phyloP scores from a whole-genome alignment of 2,888 invertebrate genomes.

The Lithophane semibrunnea region DNA sequence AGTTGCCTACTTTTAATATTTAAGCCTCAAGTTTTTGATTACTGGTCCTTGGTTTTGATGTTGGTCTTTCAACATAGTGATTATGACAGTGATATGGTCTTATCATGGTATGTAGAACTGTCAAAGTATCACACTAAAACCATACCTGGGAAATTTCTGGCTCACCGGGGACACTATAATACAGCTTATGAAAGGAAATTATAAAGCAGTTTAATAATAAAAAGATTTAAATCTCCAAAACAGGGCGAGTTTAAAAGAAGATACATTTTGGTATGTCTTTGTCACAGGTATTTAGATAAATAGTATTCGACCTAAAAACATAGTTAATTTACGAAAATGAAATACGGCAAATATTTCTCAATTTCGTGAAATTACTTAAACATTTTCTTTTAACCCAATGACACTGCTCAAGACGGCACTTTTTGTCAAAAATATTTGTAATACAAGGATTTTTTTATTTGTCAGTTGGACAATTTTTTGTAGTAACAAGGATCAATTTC shows the following conservation, averaged over 20 bases:
- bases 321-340: neutral
- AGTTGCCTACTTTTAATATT: neutral
- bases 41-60: neutral
- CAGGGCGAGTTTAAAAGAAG: neutral
- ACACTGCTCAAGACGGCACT: neutral
- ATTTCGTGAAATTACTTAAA: neutral
- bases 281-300: slow-evolving; percentile 1
- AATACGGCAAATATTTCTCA: neutral
- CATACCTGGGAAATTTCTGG: slow-evolving; percentile 86
- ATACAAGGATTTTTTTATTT: neutral
- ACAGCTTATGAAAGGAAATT: slow-evolving; percentile 81
- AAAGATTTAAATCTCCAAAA: slow-evolving; percentile 21
- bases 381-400: neutral
- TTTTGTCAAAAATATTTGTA: neutral
- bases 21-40: neutral
- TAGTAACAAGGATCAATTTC: no score
- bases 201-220: slow-evolving; percentile 47
- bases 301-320: neutral
- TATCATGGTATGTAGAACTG: slow-evolving; percentile 48
- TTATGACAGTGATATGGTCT: slow-evolving; percentile 47
- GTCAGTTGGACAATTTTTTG: no score
- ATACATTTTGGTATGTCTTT: neutral
- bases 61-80: neutral
- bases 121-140: slow-evolving; percentile 61
- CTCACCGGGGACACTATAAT: slow-evolving; percentile 85